These are phyloP conservation scores for Drosophila persimilis DNA, from an alignment of 1,140 invertebrate genomes.

Conservation along the genomic window DNA sequence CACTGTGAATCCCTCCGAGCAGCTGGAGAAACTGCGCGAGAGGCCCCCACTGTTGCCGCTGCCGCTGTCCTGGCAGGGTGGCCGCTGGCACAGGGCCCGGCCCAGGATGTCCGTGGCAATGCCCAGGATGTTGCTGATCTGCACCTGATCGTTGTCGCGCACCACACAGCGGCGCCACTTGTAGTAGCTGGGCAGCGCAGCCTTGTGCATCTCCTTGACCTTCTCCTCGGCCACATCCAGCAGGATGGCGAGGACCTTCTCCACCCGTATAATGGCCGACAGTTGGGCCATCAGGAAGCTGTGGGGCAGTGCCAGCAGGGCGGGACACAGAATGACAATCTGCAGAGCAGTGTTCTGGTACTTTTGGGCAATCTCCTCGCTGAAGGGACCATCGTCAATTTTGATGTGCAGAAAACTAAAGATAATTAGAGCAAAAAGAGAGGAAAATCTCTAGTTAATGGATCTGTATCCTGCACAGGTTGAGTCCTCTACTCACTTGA, in stretches of 20 bases:
- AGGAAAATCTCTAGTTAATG: not conserved
- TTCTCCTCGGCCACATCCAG: conserved; percentile 88
- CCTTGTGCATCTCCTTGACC: conserved; percentile 86
- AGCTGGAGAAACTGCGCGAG: conserved; percentile 76
- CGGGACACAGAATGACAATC: conserved; percentile 91
- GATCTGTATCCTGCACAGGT: not conserved
- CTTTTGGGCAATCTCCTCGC: conserved; percentile 84
- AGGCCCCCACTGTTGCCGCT: conserved; percentile 42
- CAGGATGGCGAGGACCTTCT: conserved; percentile 90
- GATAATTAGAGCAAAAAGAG: conserved; percentile 17
- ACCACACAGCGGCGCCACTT: conserved; percentile 90
- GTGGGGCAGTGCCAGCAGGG: conserved; percentile 86
- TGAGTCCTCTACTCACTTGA: conserved; percentile 85
- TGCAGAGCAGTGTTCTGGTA: conserved; percentile 88
- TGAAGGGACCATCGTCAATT: conserved; percentile 88
- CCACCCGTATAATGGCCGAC: conserved; percentile 86
- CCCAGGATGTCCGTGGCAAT: conserved; percentile 90
- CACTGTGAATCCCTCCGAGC: conserved; percentile 79
- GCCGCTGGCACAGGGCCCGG: conserved; percentile 85
- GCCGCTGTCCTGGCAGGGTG: conserved; percentile 79
- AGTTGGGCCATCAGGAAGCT: conserved; percentile 84
- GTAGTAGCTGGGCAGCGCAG: conserved; percentile 87
- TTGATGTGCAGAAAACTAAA: conserved; percentile 88
- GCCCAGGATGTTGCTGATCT: conserved; percentile 91
- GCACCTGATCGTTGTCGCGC: conserved; percentile 90